Conservation (phyloP, 2,888 invertebrate genomes). For the Tipula confusa region DNA sequence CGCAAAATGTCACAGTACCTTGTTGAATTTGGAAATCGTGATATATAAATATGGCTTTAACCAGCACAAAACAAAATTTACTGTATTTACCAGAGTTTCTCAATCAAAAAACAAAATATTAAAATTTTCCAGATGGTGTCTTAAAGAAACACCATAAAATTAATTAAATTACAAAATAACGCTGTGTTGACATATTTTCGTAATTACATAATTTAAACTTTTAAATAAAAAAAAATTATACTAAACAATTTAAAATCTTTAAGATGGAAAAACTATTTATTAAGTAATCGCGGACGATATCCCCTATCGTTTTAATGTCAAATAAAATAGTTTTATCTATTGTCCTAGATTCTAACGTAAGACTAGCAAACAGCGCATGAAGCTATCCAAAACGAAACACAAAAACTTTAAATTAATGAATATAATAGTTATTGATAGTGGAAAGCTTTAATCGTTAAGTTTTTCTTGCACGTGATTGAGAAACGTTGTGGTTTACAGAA, state of each 20-base stretch:
- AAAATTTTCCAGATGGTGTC: background rate
- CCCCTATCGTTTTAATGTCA: background rate
- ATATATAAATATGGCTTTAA: background rate
- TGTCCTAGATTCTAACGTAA: background rate
- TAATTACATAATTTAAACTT: background rate
- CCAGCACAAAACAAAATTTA: background rate
- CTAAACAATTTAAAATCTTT: background rate
- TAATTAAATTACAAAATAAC: too few relatives aligned
- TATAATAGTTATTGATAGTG: background rate
- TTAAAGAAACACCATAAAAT: too few relatives aligned
- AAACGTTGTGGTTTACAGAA: background rate
- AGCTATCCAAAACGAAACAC: background rate
- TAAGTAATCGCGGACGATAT: background rate
- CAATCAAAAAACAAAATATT: background rate
- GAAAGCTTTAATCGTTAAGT: background rate
- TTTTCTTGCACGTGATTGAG: background rate
- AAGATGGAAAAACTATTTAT: background rate
- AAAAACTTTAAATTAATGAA: background rate
- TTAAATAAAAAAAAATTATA: background rate
- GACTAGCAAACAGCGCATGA: constrained; percentile 3
- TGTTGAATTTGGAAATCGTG: too few relatives aligned
- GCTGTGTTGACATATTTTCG: too few relatives aligned
- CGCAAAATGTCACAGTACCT: too few relatives aligned
- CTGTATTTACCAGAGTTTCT: background rate
- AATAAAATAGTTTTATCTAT: background rate